Evolutionary conservation across 2,113 vertebrate genomes (phyloP).

Genomic region (Tupaia chinensis): DNA sequence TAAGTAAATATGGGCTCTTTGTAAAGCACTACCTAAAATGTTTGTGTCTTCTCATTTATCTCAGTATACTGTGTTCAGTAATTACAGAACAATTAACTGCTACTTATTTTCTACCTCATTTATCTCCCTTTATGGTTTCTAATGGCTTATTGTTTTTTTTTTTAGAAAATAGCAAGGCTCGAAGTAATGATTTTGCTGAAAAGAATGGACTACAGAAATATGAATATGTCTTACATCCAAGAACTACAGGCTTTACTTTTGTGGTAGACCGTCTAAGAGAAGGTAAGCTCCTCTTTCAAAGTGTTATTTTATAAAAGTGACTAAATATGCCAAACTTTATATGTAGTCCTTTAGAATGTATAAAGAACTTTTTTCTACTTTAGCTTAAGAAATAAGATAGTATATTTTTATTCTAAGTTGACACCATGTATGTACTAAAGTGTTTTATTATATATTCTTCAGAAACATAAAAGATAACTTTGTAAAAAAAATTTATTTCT

Average conservation of each 20-base stretch:
- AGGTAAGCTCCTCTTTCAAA: slow-evolving; percentile 88
- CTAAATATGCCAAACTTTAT: neutral
- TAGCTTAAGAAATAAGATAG: neutral
- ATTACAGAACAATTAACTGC: slow-evolving; percentile 53
- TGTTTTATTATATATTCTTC: neutral
- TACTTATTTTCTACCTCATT: neutral
- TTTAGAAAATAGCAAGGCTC: slow-evolving; percentile 94
- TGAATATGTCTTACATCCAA: slow-evolving; percentile 95
- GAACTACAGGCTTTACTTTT: slow-evolving; percentile 98
- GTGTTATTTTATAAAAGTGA: neutral
- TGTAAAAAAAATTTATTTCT: neutral
- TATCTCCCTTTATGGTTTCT: slow-evolving; percentile 61
- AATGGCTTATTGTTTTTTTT: slow-evolving; percentile 65
- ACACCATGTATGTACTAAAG: neutral
- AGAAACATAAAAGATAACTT: neutral
- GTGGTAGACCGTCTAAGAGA: slow-evolving; percentile 94
- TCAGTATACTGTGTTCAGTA: neutral
- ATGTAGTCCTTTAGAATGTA: neutral
- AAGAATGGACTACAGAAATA: slow-evolving; percentile 93
- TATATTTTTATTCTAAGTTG: slow-evolving; percentile 8
- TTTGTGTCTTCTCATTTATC: neutral
- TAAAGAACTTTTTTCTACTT: neutral
- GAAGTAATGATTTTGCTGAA: slow-evolving; percentile 94
- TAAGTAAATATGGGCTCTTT: slow-evolving; percentile 7
- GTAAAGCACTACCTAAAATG: neutral